phyloP scores from a whole-genome alignment of 2,113 vertebrate species.

The Bungarus multicinctus region DNA sequence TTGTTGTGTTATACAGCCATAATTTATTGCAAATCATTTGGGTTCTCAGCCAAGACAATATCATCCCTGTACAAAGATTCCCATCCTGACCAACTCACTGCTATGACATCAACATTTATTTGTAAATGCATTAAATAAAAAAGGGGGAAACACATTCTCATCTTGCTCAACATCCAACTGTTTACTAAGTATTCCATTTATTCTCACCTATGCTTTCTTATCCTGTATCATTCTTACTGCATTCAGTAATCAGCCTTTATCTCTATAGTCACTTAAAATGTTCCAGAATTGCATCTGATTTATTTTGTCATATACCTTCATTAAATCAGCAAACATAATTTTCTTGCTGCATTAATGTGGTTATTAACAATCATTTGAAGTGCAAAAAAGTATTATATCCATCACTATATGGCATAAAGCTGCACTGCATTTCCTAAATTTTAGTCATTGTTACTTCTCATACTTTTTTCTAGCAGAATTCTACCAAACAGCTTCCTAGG shows the following conservation, averaged over 20 bases:
- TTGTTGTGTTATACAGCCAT: background rate
- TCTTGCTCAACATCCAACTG: background rate
- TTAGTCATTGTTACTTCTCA: background rate
- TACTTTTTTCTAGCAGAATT: background rate
- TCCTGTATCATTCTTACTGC: background rate
- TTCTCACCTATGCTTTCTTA: background rate
- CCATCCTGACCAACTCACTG: background rate
- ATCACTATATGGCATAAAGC: background rate
- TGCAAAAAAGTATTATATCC: background rate
- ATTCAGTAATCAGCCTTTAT: background rate
- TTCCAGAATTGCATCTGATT: background rate
- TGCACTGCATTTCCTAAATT: background rate
- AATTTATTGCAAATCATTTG: background rate
- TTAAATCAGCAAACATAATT: background rate
- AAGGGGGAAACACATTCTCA: background rate
- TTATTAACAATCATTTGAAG: background rate
- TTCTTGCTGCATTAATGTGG: background rate
- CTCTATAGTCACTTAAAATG: background rate
- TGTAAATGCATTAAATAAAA: background rate
- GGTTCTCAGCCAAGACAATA: background rate
- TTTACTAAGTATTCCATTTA: background rate
- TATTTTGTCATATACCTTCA: background rate
- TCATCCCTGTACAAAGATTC: background rate
- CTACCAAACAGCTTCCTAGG: background rate
- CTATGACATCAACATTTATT: background rate